Percentiles rank a stretch among this genome's conserved stretches.
Conservation (phyloP, 2,888 invertebrate genomes). For the Pristionchus fissidentatus region DNA sequence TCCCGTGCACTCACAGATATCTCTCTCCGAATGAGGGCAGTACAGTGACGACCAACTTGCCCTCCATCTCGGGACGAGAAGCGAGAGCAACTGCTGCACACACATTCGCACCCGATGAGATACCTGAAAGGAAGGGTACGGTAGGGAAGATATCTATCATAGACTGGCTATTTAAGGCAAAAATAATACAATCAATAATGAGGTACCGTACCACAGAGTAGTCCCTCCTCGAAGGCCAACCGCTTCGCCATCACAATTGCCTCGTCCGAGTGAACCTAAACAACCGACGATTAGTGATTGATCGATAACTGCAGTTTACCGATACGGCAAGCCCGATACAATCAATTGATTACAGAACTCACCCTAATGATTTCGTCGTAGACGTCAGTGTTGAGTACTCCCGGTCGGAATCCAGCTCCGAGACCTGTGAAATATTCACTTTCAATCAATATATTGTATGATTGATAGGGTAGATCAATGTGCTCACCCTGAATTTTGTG, state of each 20-base stretch:
- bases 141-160: not conserved
- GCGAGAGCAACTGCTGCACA: slow-evolving; percentile 68
- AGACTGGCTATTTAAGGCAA: not conserved
- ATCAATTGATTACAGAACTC: slow-evolving; percentile 62
- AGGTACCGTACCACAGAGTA: slow-evolving; percentile 63
- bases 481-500: slow-evolving; percentile 73
- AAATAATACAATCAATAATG: not conserved
- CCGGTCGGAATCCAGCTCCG: slow-evolving; percentile 73
- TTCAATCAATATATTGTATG: not conserved
- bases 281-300: not conserved
- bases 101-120: slow-evolving; percentile 73
- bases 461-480: not conserved
- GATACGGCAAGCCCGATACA: not conserved
- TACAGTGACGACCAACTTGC: slow-evolving; percentile 72
- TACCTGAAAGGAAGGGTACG: slow-evolving; percentile 56
- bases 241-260: slow-evolving; percentile 69
- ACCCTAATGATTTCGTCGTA: slow-evolving; percentile 66
- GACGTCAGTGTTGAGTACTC: slow-evolving; percentile 63
- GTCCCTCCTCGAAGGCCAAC: slow-evolving; percentile 68
- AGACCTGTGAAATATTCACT: slow-evolving; percentile 55
- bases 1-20: slow-evolving; percentile 64
- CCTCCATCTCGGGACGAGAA: slow-evolving; percentile 66
- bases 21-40: slow-evolving; percentile 73
- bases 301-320: not conserved
- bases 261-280: slow-evolving; percentile 50